Percentiles rank a stretch among this genome's conserved stretches.
phyloP scores from a whole-genome alignment of 2,113 vertebrate genomes.

The Chionomys nivalis region DNA sequence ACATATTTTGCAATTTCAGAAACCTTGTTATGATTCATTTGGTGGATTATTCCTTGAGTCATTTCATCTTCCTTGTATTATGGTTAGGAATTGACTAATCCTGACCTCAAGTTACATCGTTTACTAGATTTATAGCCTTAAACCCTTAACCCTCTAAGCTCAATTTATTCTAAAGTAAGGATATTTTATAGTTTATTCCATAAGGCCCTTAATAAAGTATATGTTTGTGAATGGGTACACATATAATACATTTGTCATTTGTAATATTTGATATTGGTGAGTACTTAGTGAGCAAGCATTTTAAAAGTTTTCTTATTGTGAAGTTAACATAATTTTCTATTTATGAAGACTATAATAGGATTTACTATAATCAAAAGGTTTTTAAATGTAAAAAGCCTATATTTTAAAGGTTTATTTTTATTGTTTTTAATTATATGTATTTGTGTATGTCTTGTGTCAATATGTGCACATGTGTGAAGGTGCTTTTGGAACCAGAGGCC shows the following conservation, averaged over 20 bases:
- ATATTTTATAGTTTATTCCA: neutral
- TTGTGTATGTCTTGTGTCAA: neutral
- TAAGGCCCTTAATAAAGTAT: neutral
- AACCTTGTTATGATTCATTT: neutral
- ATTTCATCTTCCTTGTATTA: neutral
- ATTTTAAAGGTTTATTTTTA: neutral
- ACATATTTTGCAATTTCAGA: neutral
- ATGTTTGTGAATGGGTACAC: neutral
- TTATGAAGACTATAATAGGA: neutral
- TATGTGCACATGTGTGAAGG: neutral
- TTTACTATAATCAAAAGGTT: conserved; percentile 9
- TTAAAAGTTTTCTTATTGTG: neutral
- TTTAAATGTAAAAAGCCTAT: neutral
- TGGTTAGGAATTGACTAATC: conserved; percentile 12
- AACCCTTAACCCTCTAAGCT: neutral
- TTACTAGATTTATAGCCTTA: conserved; percentile 3
- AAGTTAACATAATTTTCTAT: neutral
- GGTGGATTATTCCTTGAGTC: neutral
- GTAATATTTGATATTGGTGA: neutral
- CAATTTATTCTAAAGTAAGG: neutral
- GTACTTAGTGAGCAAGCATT: neutral
- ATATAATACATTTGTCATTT: neutral
- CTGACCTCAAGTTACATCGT: conserved; percentile 10
- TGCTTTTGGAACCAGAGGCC: neutral
- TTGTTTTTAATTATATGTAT: neutral